Base-by-base conservation (phyloP, 2,113 vertebrate genomes). In the Xenopus laevis region DNA sequence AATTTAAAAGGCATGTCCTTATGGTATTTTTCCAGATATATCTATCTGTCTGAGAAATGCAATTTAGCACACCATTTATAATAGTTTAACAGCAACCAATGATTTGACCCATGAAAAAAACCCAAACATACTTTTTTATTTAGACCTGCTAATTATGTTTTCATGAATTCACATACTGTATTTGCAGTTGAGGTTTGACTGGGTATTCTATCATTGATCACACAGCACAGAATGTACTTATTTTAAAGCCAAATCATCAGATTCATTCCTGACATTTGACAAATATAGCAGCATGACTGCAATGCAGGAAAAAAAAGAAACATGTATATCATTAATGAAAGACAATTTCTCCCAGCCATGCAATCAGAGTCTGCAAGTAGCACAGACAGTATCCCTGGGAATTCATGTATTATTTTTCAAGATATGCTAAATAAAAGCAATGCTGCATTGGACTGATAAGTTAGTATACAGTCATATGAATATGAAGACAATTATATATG, bases 401-500 rank as follows among this genome's bases (percentile, higher is more conserved):
- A 44, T 7, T 58, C 18, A 23, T 45, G 21, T 18, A 55, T 72
- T 47, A 13, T 44, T 55, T 13, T 46, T 23, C 33, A 20, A 33
- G 30, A 9, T 40, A 65, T 23, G 10, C 21, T 40, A 46, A 27
- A 7, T 6, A 23, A 13, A 45, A 21, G 12, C 2, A 50, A 50
- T 50, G 47, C 47, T 50, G 47, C 11, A 50, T 50, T 16, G 15
- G 47, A 50, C 15, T 50, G 47, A 16, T 13, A 50, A 13, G 47
- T 50, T 50, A 68, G 17, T 2, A 67, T 57, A 65, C n/a, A 74
- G 59, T 74, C 11, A 13, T 67, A 60, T 27, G 18, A 65, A 9
- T 67, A 60, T 27, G 18, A 65, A 73, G 20, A 47, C 40, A 57
- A 65, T 44, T 20, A 15, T 58, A 57, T 50, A 44, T 58, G 44